Evolutionary conservation across 2,797 vertebrate species (phyloP), one percentile per base, ranked within the genome.

Genomic region (Acanthornis magna): DNA sequence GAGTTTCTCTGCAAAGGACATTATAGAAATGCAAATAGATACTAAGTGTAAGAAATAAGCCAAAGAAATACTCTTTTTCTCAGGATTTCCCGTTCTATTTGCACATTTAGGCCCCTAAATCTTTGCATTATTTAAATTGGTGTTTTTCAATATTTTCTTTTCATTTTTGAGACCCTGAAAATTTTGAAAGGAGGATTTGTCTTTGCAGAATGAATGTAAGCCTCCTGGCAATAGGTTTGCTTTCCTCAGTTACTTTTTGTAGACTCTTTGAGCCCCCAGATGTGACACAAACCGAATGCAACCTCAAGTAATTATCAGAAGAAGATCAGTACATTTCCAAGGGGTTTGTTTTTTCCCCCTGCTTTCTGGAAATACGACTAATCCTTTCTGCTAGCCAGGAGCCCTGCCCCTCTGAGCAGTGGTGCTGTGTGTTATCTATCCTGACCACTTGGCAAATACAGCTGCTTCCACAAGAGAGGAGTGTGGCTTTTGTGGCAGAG

Each of bases 71-170:
- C 7, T 76, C 15, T 17, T 70, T 92, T 89, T 92, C 36, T 67
- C 27, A 32, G 81, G 22, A 68, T 95, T 93, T 94, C 66, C 76
- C 89, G 65, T 93, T 93, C 50, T 61, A 1, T 88, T 95, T 96
- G 61, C 43, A 54, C 72, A 61, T 63, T 67, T 74, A 94, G 68
- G 38, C 25, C 23, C 40, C 43, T 51, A 38, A 90, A 45, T 88
- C 66, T 88, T 77, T 90, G 22, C 38, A 72, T 89, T 84, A 77
- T 91, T 88, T 92, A 91, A 92, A 72, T 65, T 34, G 12, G 23
- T 47, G 22, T 32, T 92, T 92, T 88, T 88, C 36, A 93, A n/a
- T 88, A 88, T 92, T 95, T 92, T 88, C 61, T 92, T 92, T 71
- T 77, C 7, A 5, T 48, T 91, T 89, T 72, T 80, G 65, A 65